These are phyloP conservation scores for Microplitis demolitor DNA, from an alignment of 1,140 invertebrate species.

Conservation along the genomic window DNA sequence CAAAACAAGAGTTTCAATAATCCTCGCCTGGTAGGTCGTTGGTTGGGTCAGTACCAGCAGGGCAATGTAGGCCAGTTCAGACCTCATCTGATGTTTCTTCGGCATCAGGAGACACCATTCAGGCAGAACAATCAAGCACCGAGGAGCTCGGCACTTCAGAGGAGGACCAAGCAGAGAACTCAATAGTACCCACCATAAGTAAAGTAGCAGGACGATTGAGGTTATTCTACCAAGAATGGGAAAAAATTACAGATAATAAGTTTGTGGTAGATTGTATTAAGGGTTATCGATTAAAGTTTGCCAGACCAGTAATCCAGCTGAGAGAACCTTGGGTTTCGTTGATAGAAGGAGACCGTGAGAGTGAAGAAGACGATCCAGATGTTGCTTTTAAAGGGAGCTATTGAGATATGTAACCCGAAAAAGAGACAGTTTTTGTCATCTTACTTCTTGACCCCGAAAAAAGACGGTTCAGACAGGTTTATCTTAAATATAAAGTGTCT, in stretches of 20 bases:
- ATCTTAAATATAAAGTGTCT: constrained; percentile 43
- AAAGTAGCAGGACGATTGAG: constrained; percentile 12
- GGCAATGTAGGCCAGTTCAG: no score
- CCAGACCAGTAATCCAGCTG: neutral
- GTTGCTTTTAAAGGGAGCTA: constrained; percentile 14
- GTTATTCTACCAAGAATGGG: constrained; percentile 3
- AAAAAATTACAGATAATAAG: constrained; percentile 16
- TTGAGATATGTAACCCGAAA: constrained; percentile 1
- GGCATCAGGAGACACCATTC: no score
- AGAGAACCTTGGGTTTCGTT: neutral
- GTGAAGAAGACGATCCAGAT: constrained; percentile 9
- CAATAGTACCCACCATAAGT: neutral
- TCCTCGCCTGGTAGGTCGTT: no score
- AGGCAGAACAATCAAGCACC: neutral
- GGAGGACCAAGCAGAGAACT: neutral
- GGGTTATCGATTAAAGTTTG: constrained; percentile 29
- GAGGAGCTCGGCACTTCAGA: neutral
- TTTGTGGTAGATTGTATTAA: constrained; percentile 18
- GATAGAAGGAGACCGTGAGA: neutral
- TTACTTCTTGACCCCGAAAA: constrained; percentile 39
- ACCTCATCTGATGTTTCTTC: no score
- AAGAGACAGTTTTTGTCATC: constrained; percentile 37
- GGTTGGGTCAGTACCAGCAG: no score
- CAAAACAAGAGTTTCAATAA: neutral
- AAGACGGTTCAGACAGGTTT: constrained; percentile 37